These are phyloP conservation scores for Gryon sp. DNA, from an alignment of 1,140 invertebrate genomes.

Conservation along the genomic window DNA sequence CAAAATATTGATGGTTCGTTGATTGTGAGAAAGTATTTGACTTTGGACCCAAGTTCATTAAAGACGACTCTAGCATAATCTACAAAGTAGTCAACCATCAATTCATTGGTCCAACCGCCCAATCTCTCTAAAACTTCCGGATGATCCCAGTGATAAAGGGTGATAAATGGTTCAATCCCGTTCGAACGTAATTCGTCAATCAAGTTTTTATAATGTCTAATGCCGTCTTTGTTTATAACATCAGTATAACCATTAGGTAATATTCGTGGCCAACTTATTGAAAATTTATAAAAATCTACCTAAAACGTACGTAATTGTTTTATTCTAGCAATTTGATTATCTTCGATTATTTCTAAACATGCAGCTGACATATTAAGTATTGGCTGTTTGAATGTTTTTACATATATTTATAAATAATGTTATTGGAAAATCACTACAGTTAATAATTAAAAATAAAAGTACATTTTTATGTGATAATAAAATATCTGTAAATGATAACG, in stretches of 20 bases:
- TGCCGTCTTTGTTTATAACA: slow-evolving; percentile 78
- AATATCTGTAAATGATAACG: too few relatives aligned
- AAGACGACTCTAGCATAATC: slow-evolving; percentile 80
- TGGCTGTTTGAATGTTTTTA: too few relatives aligned
- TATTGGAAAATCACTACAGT: too few relatives aligned
- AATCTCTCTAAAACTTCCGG: slow-evolving; percentile 79
- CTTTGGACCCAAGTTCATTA: slow-evolving; percentile 74
- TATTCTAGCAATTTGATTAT: too few relatives aligned
- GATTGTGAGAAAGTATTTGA: slow-evolving; percentile 78
- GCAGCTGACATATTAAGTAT: too few relatives aligned
- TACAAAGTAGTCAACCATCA: slow-evolving; percentile 80
- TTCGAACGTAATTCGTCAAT: slow-evolving; percentile 80
- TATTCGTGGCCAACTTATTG: slow-evolving; percentile 82
- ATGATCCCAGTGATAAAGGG: slow-evolving; percentile 80
- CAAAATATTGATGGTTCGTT: slow-evolving; percentile 72
- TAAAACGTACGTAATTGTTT: too few relatives aligned
- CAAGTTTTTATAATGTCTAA: slow-evolving; percentile 81
- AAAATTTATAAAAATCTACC: slow-evolving; percentile 74
- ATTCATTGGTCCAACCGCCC: slow-evolving; percentile 82
- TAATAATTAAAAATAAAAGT: too few relatives aligned
- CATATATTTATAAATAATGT: too few relatives aligned
- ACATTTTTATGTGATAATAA: too few relatives aligned
- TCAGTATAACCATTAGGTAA: slow-evolving; percentile 81
- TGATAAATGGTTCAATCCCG: slow-evolving; percentile 78
- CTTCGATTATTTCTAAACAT: too few relatives aligned